phyloP scores from a whole-genome alignment of 2,797 vertebrate genomes.

The Spondyliosoma cantharus region DNA sequence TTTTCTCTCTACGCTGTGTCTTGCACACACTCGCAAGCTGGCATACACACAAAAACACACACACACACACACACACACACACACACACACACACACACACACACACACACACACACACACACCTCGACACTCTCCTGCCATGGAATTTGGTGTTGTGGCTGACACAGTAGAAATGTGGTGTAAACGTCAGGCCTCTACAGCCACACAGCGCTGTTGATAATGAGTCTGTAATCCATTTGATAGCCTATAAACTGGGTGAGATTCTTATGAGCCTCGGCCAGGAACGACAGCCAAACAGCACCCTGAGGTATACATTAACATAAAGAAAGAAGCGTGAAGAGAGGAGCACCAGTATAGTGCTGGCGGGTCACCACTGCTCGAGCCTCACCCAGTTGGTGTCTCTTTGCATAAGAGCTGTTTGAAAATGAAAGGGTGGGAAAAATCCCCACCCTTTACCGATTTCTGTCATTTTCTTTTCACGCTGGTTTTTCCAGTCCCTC shows the following conservation, averaged over 20 bases:
- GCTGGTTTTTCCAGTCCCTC: slow-evolving; percentile 54
- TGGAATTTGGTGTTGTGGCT: slow-evolving; percentile 62
- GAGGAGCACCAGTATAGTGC: slow-evolving; percentile 30
- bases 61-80: slow-evolving; percentile 25
- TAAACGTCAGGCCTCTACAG: slow-evolving; percentile 57
- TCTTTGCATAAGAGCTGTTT: slow-evolving; percentile 55
- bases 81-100: slow-evolving; percentile 22
- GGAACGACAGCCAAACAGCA: slow-evolving; percentile 58
- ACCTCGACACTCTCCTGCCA: slow-evolving; percentile 29
- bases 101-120: slow-evolving; percentile 5
- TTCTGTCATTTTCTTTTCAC: slow-evolving; percentile 71
- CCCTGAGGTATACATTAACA: slow-evolving; percentile 56
- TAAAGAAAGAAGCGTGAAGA: slow-evolving; percentile 61
- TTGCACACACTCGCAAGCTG: slow-evolving; percentile 18
- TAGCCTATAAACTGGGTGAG: slow-evolving; percentile 69
- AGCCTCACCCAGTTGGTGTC: slow-evolving; percentile 43
- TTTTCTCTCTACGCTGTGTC: slow-evolving; percentile 38
- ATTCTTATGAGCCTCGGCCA: slow-evolving; percentile 49
- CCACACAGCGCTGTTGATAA: slow-evolving; percentile 68
- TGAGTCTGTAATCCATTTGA: slow-evolving; percentile 77
- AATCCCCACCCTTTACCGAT: slow-evolving; percentile 54
- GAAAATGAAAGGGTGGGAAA: slow-evolving; percentile 52
- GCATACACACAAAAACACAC: background rate
- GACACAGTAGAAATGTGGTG: slow-evolving; percentile 60
- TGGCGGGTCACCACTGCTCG: slow-evolving; percentile 42